Conservation (phyloP, 2,797 vertebrate genomes). For the Pseudomugil gertrudae region DNA sequence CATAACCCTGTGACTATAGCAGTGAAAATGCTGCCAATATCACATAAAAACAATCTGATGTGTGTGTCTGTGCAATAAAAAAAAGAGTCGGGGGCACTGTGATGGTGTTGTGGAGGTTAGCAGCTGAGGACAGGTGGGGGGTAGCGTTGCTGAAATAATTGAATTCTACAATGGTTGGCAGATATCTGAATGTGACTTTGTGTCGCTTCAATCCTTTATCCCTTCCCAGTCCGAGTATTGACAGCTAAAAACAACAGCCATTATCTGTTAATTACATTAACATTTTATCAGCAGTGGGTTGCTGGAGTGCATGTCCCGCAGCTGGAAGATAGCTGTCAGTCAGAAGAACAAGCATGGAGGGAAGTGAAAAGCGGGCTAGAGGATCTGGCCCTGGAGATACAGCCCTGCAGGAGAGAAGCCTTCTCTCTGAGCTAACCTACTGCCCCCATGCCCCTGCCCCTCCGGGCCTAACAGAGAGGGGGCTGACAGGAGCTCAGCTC, state of each 20-base stretch:
- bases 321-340: slow-evolving; percentile 86
- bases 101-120: slow-evolving; percentile 57
- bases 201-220: slow-evolving; percentile 84
- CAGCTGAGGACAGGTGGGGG: slow-evolving; percentile 72
- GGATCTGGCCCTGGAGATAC: slow-evolving; percentile 60
- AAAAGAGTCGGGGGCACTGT: slow-evolving; percentile 35
- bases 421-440: slow-evolving; percentile 57
- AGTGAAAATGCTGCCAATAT: slow-evolving; percentile 53
- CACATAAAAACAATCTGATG: slow-evolving; percentile 53
- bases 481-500: slow-evolving; percentile 68
- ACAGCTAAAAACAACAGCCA: slow-evolving; percentile 90
- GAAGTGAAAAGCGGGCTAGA: slow-evolving; percentile 44
- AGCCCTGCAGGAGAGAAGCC: slow-evolving; percentile 61
- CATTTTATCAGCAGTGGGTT: slow-evolving; percentile 85
- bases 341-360: slow-evolving; percentile 60
- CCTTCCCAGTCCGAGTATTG: slow-evolving; percentile 82
- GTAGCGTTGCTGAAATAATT: slow-evolving; percentile 82
- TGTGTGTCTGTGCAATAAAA: slow-evolving; percentile 43
- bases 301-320: slow-evolving; percentile 76
- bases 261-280: slow-evolving; percentile 92
- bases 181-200: slow-evolving; percentile 91
- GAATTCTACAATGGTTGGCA: slow-evolving; percentile 86
- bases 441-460: slow-evolving; percentile 60
- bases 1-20: slow-evolving; percentile 9
- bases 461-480: slow-evolving; percentile 70